Base-by-base conservation (phyloP, 1,140 invertebrate species). In the Diuraphis noxia region DNA sequence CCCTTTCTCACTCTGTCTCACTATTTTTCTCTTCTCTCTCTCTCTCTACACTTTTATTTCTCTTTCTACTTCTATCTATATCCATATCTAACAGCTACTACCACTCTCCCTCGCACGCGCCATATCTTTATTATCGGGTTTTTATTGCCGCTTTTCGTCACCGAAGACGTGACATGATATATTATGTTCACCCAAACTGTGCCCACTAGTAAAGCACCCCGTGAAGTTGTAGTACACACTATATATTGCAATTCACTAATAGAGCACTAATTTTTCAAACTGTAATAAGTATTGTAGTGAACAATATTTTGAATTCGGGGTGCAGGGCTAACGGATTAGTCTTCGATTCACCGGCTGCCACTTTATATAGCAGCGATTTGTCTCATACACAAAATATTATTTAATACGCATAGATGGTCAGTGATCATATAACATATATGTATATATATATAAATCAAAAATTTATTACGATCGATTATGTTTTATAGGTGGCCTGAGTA, bases 401-500 rank as follows among this genome's bases (percentile, higher is more conserved):
- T 30, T 36, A 21, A 23, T 77, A 36, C n/a, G 36, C 13, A n/a
- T n/a, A 63, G 10, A 63, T n/a, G 4, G 10, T n/a, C 56, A 63
- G 17, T n/a, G 30, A 13, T n/a, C 30, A 63, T 63, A n/a, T 23
- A n/a, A n/a, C n/a, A n/a, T 13, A 19, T 13, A 49, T 56, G 30
- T 30, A 56, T 72, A 72, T 49, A 49, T 0, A 49, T 23, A 63
- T n/a, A 63, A n/a, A n/a, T n/a, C n/a, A n/a, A n/a, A n/a, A n/a
- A n/a, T n/a, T 79, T 79, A 2, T 23, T 36, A 81, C 1, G 21
- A 63, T 19, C 52, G 38, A 30, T 36, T n/a, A 21, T 95, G 5
- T 72, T 72, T 0, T 93, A 92, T 95, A 98, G 98, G 98, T 93
- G 98, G 98, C 43, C 95, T 99, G 82, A 98, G 97, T 92, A 98